Conservation (phyloP, 2,797 vertebrate species). For the Sebastes hubbsi region DNA sequence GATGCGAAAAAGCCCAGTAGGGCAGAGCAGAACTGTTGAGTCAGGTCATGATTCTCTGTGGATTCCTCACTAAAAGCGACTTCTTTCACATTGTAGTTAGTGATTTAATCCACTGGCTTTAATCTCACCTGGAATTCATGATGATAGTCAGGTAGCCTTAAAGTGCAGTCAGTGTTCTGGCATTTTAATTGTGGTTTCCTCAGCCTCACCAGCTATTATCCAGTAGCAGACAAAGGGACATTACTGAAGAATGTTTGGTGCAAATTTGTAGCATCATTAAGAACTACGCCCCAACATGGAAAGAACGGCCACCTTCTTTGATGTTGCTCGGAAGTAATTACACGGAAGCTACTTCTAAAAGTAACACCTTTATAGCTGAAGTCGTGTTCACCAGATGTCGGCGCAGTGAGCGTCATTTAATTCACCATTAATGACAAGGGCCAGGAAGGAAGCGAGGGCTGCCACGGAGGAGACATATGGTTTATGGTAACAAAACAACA, state of each 20-base stretch:
- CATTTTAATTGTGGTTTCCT: not conserved
- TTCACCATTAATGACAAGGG: conserved; percentile 78
- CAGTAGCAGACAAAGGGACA: conserved; percentile 58
- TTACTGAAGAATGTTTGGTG: conserved; percentile 45
- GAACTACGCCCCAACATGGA: conserved; percentile 47
- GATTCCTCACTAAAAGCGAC: not conserved
- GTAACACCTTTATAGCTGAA: conserved; percentile 58
- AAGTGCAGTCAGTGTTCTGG: not conserved
- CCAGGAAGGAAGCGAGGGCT: conserved; percentile 62
- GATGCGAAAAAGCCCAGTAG: not conserved
- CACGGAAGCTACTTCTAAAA: conserved; percentile 53
- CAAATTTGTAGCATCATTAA: conserved; percentile 53
- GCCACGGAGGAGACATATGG: conserved; percentile 39
- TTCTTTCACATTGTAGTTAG: not conserved
- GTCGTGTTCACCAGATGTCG: conserved; percentile 76
- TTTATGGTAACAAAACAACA: conserved; percentile 65
- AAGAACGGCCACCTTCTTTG: conserved; percentile 69
- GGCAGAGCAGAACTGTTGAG: not conserved
- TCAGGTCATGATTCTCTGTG: not conserved
- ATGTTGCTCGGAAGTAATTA: conserved; percentile 69
- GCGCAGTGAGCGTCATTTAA: conserved; percentile 58
- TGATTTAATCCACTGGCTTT: not conserved
- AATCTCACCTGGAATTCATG: not conserved
- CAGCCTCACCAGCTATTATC: conserved; percentile 31
- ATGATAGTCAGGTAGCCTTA: not conserved